phyloP scores from a whole-genome alignment of 2,888 invertebrate genomes.

The Plagodis dolabraria region DNA sequence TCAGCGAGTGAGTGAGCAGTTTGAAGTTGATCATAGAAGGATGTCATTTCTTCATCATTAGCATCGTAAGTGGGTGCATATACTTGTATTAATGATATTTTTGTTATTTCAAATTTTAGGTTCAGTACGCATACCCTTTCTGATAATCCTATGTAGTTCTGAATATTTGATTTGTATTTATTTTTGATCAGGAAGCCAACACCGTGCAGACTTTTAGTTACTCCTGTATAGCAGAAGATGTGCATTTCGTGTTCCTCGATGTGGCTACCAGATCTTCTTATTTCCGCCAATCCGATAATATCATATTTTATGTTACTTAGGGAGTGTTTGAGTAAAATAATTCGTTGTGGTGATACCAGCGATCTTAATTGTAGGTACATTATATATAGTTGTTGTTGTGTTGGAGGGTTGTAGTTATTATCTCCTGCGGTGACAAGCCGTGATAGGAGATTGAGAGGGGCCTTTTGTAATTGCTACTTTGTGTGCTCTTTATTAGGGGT shows the following conservation, averaged over 20 bases:
- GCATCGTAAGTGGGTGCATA: conserved; percentile 23
- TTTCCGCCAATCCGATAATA: neutral
- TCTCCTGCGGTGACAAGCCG: neutral
- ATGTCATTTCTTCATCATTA: conserved; percentile 13
- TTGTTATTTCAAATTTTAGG: conserved; percentile 5
- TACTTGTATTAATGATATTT: conserved; percentile 19
- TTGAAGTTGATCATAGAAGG: conserved; percentile 15
- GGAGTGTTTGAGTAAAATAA: neutral
- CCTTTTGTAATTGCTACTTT: neutral
- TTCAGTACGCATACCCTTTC: conserved; percentile 21
- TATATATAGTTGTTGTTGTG: neutral
- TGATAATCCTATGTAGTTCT: conserved; percentile 23
- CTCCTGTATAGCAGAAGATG: conserved; percentile 2
- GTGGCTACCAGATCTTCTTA: conserved; percentile 2
- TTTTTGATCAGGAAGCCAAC: conserved; percentile 2
- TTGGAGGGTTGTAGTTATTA: conserved; percentile 1
- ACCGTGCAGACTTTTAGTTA: neutral
- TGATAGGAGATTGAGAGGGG: neutral
- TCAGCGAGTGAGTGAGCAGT: neutral
- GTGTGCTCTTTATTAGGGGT: neutral
- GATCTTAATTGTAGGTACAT: conserved; percentile 7
- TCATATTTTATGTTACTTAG: neutral
- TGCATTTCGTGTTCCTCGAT: neutral
- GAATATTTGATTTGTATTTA: neutral
- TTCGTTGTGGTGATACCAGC: neutral